A percentile compares a stretch with the other conserved stretches of the same genome.
These are phyloP conservation scores for Heteromormyrus szaboi DNA, from an alignment of 2,797 vertebrate genomes.

Conservation along the genomic window DNA sequence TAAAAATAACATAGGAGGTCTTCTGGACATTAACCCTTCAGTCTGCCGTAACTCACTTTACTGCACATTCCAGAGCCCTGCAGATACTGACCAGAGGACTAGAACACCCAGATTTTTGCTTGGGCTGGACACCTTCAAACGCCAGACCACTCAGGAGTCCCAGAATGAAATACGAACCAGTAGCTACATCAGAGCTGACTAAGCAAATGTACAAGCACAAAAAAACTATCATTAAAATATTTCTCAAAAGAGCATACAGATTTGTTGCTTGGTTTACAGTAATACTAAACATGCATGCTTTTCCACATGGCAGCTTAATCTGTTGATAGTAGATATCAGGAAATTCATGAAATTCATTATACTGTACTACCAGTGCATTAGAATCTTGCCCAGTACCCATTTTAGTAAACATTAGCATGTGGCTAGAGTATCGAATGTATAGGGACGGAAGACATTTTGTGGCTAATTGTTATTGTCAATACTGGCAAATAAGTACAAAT, in stretches of 20 bases:
- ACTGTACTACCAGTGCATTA: neutral
- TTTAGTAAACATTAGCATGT: neutral
- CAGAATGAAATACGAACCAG: neutral
- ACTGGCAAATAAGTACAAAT: neutral
- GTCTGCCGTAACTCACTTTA: neutral
- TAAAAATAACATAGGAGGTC: neutral
- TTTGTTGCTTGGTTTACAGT: neutral
- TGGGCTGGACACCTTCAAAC: neutral
- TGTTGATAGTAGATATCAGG: neutral
- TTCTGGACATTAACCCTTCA: neutral
- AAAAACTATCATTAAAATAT: neutral
- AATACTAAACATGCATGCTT: neutral
- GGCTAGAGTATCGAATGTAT: neutral
- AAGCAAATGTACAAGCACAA: neutral
- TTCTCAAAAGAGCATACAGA: neutral
- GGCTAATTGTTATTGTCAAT: neutral
- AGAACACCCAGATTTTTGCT: neutral
- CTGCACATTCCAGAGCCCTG: neutral
- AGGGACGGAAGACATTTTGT: neutral
- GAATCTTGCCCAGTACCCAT: neutral
- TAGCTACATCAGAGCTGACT: neutral
- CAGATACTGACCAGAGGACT: neutral
- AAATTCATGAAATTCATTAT: neutral
- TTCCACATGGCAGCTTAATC: neutral
- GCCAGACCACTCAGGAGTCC: neutral